Evolutionary conservation across 2,888 invertebrate genomes (phyloP).

Genomic region (Dasypogon diadema): DNA sequence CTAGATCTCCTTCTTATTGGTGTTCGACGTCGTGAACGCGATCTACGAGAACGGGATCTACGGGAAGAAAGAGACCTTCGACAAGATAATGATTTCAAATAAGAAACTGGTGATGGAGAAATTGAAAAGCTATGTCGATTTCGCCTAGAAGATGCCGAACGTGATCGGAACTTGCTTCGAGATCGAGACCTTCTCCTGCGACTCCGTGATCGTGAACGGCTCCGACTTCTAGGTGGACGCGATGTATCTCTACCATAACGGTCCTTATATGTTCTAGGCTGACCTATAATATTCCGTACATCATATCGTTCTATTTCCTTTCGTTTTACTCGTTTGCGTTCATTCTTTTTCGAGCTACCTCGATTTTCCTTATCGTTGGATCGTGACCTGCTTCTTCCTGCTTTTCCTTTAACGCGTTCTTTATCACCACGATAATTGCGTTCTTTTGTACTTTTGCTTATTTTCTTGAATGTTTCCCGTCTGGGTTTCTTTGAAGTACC

Average conservation of each 20-base stretch:
- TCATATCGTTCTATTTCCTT: slow-evolving; percentile 87
- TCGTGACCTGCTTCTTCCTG: slow-evolving; percentile 60
- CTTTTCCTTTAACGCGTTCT: slow-evolving; percentile 47
- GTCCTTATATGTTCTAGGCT: slow-evolving; percentile 76
- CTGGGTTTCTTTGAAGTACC: slow-evolving; percentile 66
- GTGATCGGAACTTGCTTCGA: slow-evolving; percentile 65
- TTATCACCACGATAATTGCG: slow-evolving; percentile 83
- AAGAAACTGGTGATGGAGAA: slow-evolving; percentile 58
- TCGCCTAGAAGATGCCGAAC: slow-evolving; percentile 54
- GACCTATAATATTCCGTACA: slow-evolving; percentile 80
- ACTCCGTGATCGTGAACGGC: slow-evolving; percentile 60
- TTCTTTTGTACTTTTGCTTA: slow-evolving; percentile 81
- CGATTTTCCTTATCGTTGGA: slow-evolving; percentile 66
- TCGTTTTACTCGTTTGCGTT: slow-evolving; percentile 70
- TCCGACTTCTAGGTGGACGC: slow-evolving; percentile 66
- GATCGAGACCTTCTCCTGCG: slow-evolving; percentile 57
- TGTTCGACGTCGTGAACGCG: slow-evolving; percentile 50
- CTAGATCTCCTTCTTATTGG: slow-evolving; percentile 51
- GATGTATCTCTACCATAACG: slow-evolving; percentile 82
- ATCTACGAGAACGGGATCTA: slow-evolving; percentile 60
- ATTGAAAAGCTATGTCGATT: slow-evolving; percentile 57
- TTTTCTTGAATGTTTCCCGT: slow-evolving; percentile 81
- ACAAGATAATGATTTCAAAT: slow-evolving; percentile 59
- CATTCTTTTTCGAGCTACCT: not conserved
- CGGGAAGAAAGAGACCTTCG: slow-evolving; percentile 64